Evolutionary conservation across 2,797 vertebrate genomes (phyloP).

Genomic region (Siniperca scherzeri): DNA sequence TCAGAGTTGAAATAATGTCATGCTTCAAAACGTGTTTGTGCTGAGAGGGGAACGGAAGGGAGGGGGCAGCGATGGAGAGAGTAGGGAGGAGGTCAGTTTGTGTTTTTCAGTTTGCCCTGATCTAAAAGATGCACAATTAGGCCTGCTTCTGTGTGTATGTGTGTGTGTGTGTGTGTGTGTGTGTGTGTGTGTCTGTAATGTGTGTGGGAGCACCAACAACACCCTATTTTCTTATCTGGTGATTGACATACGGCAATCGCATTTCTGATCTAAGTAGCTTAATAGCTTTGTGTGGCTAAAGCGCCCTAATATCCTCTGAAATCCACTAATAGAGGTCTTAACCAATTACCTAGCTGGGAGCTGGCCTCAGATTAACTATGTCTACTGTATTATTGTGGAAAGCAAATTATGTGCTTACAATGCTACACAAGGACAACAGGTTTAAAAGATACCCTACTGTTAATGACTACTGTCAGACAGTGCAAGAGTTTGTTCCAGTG

Average conservation of each 20-base stretch:
- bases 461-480: constrained; percentile 21
- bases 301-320: constrained; percentile 77
- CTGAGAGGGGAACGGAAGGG: constrained; percentile 46
- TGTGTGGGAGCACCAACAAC: constrained; percentile 51
- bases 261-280: constrained; percentile 80
- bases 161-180: neutral
- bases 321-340: constrained; percentile 79
- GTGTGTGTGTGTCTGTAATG: neutral
- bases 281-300: constrained; percentile 80
- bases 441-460: constrained; percentile 35
- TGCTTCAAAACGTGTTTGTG: constrained; percentile 84
- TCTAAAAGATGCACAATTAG: constrained; percentile 41
- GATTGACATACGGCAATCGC: constrained; percentile 82
- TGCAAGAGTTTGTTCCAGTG: constrained; percentile 26
- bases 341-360: constrained; percentile 78
- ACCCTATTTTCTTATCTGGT: constrained; percentile 68
- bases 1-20: constrained; percentile 81
- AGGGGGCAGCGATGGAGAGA: constrained; percentile 32
- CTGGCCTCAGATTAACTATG: constrained; percentile 71
- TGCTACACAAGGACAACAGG: constrained; percentile 61
- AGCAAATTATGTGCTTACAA: constrained; percentile 72
- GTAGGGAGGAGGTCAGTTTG: constrained; percentile 53
- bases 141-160: constrained; percentile 7
- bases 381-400: constrained; percentile 66
- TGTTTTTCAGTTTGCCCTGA: constrained; percentile 55